Evolutionary conservation across 2,888 invertebrate genomes (phyloP).

Genomic region (Dynastes tityus): DNA sequence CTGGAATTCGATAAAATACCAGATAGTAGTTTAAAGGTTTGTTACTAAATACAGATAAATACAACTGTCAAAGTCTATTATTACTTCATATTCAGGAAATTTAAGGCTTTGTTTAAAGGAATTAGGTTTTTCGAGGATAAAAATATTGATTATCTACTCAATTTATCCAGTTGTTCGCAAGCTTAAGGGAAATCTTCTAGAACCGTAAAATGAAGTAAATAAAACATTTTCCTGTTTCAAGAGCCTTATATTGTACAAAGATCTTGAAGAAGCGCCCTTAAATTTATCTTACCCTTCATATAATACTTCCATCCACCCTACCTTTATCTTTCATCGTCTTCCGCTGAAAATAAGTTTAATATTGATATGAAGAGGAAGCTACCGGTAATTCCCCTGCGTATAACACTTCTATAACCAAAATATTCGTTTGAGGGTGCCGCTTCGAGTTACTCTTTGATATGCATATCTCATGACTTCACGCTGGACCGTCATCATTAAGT

Average conservation of each 20-base stretch:
- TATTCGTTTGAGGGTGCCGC: constrained; percentile 53
- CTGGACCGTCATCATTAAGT: constrained; percentile 44
- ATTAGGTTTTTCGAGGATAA: too few relatives aligned
- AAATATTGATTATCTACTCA: too few relatives aligned
- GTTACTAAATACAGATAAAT: too few relatives aligned
- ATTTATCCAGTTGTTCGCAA: too few relatives aligned
- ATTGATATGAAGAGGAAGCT: constrained; percentile 24
- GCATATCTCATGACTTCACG: constrained; percentile 51
- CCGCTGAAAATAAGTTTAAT: constrained; percentile 30
- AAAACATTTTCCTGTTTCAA: constrained; percentile 52
- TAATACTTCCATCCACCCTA: not conserved
- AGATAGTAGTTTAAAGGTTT: too few relatives aligned
- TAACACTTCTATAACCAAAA: constrained; percentile 54
- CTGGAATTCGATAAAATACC: too few relatives aligned
- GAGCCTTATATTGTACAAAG: constrained; percentile 51
- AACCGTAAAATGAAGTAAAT: constrained; percentile 45
- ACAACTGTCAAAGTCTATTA: too few relatives aligned
- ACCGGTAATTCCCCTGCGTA: constrained; percentile 40
- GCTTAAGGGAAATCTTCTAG: too few relatives aligned
- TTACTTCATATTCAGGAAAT: too few relatives aligned
- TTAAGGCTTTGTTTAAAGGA: too few relatives aligned
- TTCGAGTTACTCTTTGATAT: constrained; percentile 55
- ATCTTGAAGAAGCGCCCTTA: constrained; percentile 47
- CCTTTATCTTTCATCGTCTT: constrained; percentile 21
- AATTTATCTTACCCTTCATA: constrained; percentile 47